Conservation (phyloP, 2,113 vertebrate species). For the Irena cyanogastra region DNA sequence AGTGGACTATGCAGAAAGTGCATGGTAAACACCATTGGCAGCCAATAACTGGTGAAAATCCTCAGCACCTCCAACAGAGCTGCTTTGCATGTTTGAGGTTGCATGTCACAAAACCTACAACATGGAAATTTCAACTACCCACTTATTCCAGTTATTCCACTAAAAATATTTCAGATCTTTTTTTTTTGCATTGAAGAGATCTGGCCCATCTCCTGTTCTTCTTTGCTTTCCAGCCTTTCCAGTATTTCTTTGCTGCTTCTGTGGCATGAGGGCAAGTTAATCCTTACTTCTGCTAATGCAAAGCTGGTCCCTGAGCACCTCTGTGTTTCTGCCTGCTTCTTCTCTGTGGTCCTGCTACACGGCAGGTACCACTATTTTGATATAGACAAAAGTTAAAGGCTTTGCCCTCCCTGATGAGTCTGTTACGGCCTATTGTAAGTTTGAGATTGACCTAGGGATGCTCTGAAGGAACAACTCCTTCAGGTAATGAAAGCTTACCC, state of each 20-base stretch:
- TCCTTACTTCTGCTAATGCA: neutral
- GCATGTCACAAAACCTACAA: neutral
- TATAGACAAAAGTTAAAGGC: neutral
- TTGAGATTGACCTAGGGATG: neutral
- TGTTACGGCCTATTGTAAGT: neutral
- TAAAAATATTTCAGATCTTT: neutral
- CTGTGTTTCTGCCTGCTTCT: neutral
- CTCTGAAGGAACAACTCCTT: neutral
- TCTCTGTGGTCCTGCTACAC: neutral
- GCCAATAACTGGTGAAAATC: neutral
- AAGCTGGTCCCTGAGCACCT: neutral
- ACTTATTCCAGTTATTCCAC: too few species aligned
- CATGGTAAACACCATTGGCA: neutral
- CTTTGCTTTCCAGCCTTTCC: neutral
- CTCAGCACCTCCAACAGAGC: rapidly evolving
- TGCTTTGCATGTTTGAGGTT: neutral
- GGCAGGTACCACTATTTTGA: rapidly evolving
- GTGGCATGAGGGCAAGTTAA: neutral
- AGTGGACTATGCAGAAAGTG: rapidly evolving
- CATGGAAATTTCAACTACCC: neutral
- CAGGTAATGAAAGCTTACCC: neutral
- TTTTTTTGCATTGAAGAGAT: neutral
- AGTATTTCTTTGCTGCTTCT: neutral
- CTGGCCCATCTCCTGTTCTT: neutral
- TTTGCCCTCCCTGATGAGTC: neutral